Evolutionary conservation across 2,888 invertebrate species (phyloP).

Genomic region (Spodoptera littoralis): DNA sequence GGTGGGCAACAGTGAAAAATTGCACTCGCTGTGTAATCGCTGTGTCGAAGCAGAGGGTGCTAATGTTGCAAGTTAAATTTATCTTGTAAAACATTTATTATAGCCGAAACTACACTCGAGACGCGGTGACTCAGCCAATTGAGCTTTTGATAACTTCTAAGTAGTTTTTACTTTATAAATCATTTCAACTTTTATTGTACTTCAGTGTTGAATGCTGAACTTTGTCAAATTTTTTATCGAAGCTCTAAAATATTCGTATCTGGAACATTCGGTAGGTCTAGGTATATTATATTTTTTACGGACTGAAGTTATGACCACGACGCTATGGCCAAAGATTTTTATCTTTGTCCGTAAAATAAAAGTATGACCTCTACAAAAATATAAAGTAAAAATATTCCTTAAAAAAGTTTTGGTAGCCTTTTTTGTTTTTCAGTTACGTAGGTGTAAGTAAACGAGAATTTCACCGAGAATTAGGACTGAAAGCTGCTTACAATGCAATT

Average conservation of each 20-base stretch:
- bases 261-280: conserved; percentile 21
- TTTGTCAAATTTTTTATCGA: conserved; percentile 28
- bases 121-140: conserved; percentile 64
- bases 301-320: conserved; percentile 33
- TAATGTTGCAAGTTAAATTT: conserved; percentile 84
- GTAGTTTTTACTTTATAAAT: conserved; percentile 10
- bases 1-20: conserved; percentile 84
- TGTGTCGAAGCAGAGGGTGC: conserved; percentile 82
- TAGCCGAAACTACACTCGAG: conserved; percentile 68
- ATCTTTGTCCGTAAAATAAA: conserved; percentile 39
- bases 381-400: not conserved
- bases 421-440: too few species aligned
- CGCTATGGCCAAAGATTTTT: conserved; percentile 34
- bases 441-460: too few species aligned
- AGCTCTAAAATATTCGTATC: conserved; percentile 43
- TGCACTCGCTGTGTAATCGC: conserved; percentile 81
- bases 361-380: conserved; percentile 28
- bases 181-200: conserved; percentile 18
- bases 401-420: conserved; percentile 6
- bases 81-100: conserved; percentile 84
- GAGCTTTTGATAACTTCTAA: conserved; percentile 16
- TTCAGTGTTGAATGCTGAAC: conserved; percentile 2
- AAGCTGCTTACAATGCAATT: conserved; percentile 41
- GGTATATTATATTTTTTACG: conserved; percentile 38
- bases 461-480: conserved; percentile 27